These are phyloP conservation scores for Portunus trituberculatus DNA, from an alignment of 1,140 invertebrate species.

Conservation along the genomic window DNA sequence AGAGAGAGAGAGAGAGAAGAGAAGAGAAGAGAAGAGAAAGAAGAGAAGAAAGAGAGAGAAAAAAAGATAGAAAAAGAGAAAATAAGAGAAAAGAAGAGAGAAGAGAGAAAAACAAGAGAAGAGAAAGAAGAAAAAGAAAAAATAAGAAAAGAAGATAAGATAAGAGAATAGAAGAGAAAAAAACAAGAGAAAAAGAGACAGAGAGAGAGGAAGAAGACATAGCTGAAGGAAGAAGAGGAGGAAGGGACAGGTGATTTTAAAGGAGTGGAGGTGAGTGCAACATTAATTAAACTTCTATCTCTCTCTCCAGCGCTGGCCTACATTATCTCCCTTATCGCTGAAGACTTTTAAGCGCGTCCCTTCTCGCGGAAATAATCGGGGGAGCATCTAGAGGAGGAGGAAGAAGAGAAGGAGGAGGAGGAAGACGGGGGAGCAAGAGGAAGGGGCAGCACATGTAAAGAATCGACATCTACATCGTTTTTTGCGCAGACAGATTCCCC, in stretches of 20 bases:
- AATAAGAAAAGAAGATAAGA: background rate
- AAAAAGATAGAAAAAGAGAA: background rate
- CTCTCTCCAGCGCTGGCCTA: slow-evolving; percentile 16
- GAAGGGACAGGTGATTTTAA: background rate
- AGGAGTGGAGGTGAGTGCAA: background rate
- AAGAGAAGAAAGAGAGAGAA: background rate
- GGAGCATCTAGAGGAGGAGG: background rate
- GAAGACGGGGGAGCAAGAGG: background rate
- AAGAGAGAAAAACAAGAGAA: background rate
- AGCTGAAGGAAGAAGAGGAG: background rate
- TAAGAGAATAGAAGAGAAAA: background rate
- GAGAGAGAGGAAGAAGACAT: background rate
- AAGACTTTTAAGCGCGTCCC: slow-evolving; percentile 4
- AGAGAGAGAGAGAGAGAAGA: background rate
- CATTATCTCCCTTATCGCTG: slow-evolving; percentile 53
- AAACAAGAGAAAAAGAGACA: no score
- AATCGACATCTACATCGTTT: background rate
- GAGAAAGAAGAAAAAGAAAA: background rate
- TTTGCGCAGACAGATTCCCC: background rate
- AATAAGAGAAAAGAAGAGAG: background rate
- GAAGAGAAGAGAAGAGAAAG: background rate
- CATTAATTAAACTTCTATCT: slow-evolving; percentile 57
- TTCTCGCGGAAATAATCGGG: slow-evolving; percentile 6
- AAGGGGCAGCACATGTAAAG: background rate
- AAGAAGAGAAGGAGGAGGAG: no score